A percentile compares a stretch with the other conserved stretches of the same genome.
Evolutionary conservation across 2,797 vertebrate genomes (phyloP).

Genomic region (Odontamblyopus lacepedii): DNA sequence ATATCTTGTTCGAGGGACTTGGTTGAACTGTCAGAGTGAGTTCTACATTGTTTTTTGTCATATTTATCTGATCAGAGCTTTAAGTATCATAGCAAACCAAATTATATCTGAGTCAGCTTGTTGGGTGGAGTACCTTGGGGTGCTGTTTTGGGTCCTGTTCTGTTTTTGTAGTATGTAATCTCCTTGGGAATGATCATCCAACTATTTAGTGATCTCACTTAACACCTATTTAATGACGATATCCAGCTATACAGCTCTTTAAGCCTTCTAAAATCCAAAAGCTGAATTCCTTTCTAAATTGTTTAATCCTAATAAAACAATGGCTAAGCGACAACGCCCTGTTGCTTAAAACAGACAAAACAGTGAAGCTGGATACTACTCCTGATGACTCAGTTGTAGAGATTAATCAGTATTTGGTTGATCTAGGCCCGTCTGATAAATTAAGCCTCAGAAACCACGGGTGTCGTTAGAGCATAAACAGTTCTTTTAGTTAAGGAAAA

Average conservation of each 20-base stretch:
- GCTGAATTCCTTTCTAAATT: not conserved
- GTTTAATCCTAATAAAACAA: not conserved
- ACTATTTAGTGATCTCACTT: not conserved
- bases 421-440: too few relatives aligned
- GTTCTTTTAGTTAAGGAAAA: too few relatives aligned
- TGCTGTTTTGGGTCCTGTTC: conserved; percentile 45
- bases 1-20: too few relatives aligned
- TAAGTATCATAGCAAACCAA: not conserved
- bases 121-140: conserved; percentile 55
- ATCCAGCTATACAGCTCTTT: not conserved
- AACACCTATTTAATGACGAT: not conserved
- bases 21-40: too few relatives aligned
- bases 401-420: too few relatives aligned
- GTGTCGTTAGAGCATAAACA: too few relatives aligned
- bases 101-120: conserved; percentile 43
- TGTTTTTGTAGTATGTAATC: not conserved
- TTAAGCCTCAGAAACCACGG: too few relatives aligned
- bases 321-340: not conserved
- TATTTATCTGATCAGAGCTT: too few relatives aligned
- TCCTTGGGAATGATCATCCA: conserved; percentile 9
- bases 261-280: not conserved
- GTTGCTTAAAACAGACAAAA: not conserved
- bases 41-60: too few relatives aligned
- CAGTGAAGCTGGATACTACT: too few relatives aligned
- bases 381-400: too few relatives aligned